These are phyloP conservation scores for Diadema setosum DNA, from an alignment of 35 echinoderm and acorn worm genomes.

Conservation along the genomic window DNA sequence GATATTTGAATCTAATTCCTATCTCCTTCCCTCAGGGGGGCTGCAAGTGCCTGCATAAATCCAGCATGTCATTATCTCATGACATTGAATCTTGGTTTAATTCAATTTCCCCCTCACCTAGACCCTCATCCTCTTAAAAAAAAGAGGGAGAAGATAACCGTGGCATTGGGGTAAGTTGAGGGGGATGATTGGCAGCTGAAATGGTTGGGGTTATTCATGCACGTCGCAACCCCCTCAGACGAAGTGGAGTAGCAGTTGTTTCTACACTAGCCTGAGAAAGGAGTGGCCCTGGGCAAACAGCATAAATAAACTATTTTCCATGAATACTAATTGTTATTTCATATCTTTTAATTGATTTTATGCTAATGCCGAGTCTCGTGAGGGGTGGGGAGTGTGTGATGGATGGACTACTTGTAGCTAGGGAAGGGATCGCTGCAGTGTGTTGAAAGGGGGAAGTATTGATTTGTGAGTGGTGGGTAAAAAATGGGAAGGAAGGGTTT, in stretches of 20 bases:
- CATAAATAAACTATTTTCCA: slow-evolving; percentile 8
- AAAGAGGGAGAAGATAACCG: no score
- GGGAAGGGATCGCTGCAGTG: neutral
- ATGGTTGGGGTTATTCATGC: neutral
- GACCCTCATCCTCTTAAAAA: no score
- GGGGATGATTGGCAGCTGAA: neutral
- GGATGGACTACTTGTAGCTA: no score
- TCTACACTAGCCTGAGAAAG: neutral
- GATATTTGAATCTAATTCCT: no score
- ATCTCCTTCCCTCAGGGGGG: no score
- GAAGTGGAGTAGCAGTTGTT: neutral
- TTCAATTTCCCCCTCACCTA: no score
- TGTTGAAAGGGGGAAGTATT: neutral
- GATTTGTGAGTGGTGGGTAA: neutral
- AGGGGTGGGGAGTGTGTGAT: neutral
- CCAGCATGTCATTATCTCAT: no score
- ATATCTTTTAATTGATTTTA: slow-evolving; percentile 17
- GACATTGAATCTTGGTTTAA: no score
- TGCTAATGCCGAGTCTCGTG: neutral
- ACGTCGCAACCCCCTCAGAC: neutral
- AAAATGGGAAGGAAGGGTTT: neutral
- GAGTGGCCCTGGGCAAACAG: neutral
- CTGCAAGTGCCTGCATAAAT: no score
- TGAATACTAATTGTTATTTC: slow-evolving; percentile 12
- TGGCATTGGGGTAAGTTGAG: no score